These are phyloP conservation scores for Acanthopleura granulata DNA, from an alignment of 2,888 invertebrate species.

Conservation along the genomic window DNA sequence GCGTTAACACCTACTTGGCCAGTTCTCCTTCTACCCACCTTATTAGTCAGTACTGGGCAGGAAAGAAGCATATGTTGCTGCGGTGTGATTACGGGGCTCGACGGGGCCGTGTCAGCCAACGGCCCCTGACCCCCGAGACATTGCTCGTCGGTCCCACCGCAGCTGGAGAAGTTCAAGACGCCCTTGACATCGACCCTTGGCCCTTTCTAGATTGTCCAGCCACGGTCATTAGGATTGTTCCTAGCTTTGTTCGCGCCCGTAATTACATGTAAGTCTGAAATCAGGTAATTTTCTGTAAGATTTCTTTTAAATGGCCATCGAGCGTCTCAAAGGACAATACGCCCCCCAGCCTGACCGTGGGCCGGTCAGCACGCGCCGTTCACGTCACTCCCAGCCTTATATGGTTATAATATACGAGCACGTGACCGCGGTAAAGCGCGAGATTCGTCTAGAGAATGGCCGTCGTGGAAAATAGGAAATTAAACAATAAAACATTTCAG, in stretches of 20 bases:
- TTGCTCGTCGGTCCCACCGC: not conserved
- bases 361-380: not conserved
- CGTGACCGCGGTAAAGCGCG: not conserved
- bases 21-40: constrained; percentile 12
- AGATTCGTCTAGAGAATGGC: not conserved
- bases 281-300: constrained; percentile 20
- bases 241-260: not conserved
- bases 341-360: too few relatives aligned
- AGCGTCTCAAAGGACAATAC: not conserved
- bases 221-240: not conserved
- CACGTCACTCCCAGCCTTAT: not conserved
- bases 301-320: constrained; percentile 17
- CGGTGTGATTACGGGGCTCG: not conserved
- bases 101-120: not conserved
- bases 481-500: constrained; percentile 17
- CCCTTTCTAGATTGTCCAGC: not conserved
- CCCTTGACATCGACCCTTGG: not conserved
- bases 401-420: constrained; percentile 7
- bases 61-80: not conserved
- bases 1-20: not conserved
- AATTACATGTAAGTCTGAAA: constrained; percentile 11
- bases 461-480: constrained; percentile 5
- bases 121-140: not conserved
- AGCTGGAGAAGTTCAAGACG: not conserved
- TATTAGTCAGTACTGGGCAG: not conserved